Conservation (phyloP, 2,797 vertebrate species). For the Harpagifer antarcticus region DNA sequence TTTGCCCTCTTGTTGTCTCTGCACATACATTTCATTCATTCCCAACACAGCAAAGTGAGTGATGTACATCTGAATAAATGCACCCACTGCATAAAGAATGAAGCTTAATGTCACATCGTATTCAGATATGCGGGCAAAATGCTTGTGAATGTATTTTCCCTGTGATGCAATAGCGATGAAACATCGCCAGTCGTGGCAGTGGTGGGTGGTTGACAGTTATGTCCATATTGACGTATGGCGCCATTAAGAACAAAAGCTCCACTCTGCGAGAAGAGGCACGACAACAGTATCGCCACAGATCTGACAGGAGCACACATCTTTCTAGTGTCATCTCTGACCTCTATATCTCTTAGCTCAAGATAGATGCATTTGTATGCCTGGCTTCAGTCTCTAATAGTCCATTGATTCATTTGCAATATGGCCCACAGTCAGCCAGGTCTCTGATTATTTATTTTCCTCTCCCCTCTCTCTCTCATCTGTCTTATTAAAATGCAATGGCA, state of each 20-base stretch:
- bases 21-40: slow-evolving; percentile 19
- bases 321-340: slow-evolving; percentile 76
- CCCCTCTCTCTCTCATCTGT: slow-evolving; percentile 54
- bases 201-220: slow-evolving; percentile 77
- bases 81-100: slow-evolving; percentile 30
- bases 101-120: slow-evolving; percentile 47
- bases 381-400: slow-evolving; percentile 76
- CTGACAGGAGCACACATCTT: slow-evolving; percentile 65
- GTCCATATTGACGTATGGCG: slow-evolving; percentile 73
- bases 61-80: slow-evolving; percentile 39
- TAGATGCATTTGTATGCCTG: slow-evolving; percentile 73
- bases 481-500: slow-evolving; percentile 82
- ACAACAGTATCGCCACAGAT: slow-evolving; percentile 65
- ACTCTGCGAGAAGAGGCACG: slow-evolving; percentile 66
- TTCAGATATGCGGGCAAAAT: slow-evolving; percentile 57
- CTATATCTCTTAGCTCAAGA: slow-evolving; percentile 72
- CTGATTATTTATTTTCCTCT: slow-evolving; percentile 80
- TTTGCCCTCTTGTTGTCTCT: neutral
- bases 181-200: slow-evolving; percentile 49
- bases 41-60: slow-evolving; percentile 12
- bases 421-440: slow-evolving; percentile 68
- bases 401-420: slow-evolving; percentile 79
- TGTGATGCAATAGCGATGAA: slow-evolving; percentile 72
- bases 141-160: slow-evolving; percentile 50
- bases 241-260: slow-evolving; percentile 77